A percentile compares a stretch with the other conserved stretches of the same genome.
Evolutionary conservation across 2,888 invertebrate genomes (phyloP).

Genomic region (Athripsodes cinereus): DNA sequence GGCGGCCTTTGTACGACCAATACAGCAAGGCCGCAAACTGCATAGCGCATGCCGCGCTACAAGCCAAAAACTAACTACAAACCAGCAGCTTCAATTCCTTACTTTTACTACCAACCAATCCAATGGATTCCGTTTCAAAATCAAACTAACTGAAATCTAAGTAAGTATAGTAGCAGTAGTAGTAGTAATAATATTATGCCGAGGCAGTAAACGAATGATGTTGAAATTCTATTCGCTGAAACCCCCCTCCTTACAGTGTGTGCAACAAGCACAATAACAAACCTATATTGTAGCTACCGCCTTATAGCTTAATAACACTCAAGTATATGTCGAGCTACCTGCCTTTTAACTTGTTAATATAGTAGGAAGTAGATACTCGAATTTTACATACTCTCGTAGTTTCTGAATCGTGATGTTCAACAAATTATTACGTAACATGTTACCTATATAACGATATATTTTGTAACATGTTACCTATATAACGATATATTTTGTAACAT

Average conservation of each 20-base stretch:
- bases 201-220: constrained; percentile 11
- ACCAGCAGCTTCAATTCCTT: too few relatives aligned
- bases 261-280: constrained; percentile 11
- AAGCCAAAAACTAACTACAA: constrained; percentile 16
- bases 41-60: constrained; percentile 13
- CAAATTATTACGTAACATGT: too few relatives aligned
- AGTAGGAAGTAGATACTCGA: too few relatives aligned
- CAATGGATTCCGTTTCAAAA: constrained; percentile 9
- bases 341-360: too few relatives aligned
- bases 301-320: not conserved
- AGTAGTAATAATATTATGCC: not conserved
- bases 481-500: too few relatives aligned
- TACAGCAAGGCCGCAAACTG: constrained; percentile 1
- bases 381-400: too few relatives aligned
- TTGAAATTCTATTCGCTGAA: constrained; percentile 16
- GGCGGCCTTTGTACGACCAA: constrained; percentile 20
- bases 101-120: constrained; percentile 14
- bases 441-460: too few relatives aligned
- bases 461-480: too few relatives aligned
- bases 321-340: not conserved
- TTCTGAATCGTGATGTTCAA: too few relatives aligned
- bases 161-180: constrained; percentile 4
- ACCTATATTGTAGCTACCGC: not conserved
- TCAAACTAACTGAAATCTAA: not conserved
- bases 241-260: constrained; percentile 6